These are phyloP conservation scores for Heterohyrax brucei DNA, from an alignment of 2,797 vertebrate species.

Conservation along the genomic window DNA sequence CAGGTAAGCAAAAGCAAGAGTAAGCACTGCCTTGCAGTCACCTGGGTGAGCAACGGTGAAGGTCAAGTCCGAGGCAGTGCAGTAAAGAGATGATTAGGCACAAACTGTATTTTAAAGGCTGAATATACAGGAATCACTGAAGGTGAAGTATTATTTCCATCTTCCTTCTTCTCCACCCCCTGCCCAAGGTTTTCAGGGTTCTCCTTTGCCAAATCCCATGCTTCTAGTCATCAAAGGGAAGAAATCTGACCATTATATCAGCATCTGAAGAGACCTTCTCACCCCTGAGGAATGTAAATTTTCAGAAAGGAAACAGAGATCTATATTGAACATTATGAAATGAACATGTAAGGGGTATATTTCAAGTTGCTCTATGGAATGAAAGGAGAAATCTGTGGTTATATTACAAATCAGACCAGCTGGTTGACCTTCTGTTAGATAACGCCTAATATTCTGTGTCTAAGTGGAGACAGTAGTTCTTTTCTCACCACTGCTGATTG, in stretches of 20 bases:
- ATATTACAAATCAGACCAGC: background rate
- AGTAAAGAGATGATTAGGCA: background rate
- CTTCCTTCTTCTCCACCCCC: background rate
- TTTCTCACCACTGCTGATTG: too few relatives aligned
- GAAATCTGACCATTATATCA: background rate
- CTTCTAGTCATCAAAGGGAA: background rate
- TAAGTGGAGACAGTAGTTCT: background rate
- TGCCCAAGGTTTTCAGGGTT: background rate
- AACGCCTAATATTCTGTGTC: too few relatives aligned
- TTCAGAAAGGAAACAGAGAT: background rate
- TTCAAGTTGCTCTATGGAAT: too few relatives aligned
- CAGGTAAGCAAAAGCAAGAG: background rate
- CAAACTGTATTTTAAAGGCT: background rate
- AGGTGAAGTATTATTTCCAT: background rate
- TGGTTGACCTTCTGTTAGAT: background rate
- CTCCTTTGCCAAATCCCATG: background rate
- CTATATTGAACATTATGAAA: background rate
- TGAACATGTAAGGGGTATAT: background rate
- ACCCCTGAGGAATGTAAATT: background rate
- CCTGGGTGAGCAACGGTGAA: background rate
- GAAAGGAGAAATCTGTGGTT: background rate
- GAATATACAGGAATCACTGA: background rate
- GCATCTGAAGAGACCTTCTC: background rate
- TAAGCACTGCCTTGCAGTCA: background rate
- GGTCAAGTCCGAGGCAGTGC: too few relatives aligned